Evolutionary conservation across 2,888 invertebrate species (phyloP).

Genomic region (Syrista parreyssii): DNA sequence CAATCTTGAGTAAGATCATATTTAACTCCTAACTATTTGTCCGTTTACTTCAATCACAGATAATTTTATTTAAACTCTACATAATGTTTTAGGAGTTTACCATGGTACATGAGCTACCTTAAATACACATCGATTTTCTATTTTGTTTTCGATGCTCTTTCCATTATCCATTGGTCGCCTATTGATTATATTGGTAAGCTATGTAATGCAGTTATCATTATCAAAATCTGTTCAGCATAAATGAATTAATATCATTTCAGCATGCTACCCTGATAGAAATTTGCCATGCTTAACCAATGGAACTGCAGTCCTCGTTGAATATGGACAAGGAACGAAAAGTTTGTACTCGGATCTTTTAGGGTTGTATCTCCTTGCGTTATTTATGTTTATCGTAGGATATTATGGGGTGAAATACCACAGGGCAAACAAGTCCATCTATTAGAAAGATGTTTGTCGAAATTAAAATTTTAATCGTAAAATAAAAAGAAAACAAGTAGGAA

Average conservation of each 20-base stretch:
- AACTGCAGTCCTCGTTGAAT: conserved; percentile 38
- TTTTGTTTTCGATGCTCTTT: conserved; percentile 69
- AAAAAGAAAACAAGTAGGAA: background rate
- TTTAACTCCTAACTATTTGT: too few species aligned
- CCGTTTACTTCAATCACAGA: too few species aligned
- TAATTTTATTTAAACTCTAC: too few species aligned
- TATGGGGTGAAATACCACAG: conserved; percentile 38
- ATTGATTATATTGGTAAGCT: conserved; percentile 67
- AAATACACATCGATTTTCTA: conserved; percentile 70
- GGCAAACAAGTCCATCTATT: conserved; percentile 22
- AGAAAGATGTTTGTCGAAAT: background rate
- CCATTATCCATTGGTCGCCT: conserved; percentile 69
- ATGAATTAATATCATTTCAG: conserved; percentile 21
- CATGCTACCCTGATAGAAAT: conserved; percentile 31
- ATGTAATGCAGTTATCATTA: background rate
- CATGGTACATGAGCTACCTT: conserved; percentile 64
- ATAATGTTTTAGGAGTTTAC: conserved; percentile 58
- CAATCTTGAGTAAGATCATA: conserved; percentile 39
- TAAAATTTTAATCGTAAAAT: too few species aligned
- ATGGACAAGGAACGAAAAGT: conserved; percentile 38
- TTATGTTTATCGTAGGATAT: conserved; percentile 39
- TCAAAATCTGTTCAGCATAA: background rate
- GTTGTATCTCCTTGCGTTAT: conserved; percentile 32
- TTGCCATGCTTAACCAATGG: conserved; percentile 42
- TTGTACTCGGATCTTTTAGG: conserved; percentile 36